These are phyloP conservation scores for Hyles lineata DNA, from an alignment of 2,888 invertebrate species.

Conservation along the genomic window DNA sequence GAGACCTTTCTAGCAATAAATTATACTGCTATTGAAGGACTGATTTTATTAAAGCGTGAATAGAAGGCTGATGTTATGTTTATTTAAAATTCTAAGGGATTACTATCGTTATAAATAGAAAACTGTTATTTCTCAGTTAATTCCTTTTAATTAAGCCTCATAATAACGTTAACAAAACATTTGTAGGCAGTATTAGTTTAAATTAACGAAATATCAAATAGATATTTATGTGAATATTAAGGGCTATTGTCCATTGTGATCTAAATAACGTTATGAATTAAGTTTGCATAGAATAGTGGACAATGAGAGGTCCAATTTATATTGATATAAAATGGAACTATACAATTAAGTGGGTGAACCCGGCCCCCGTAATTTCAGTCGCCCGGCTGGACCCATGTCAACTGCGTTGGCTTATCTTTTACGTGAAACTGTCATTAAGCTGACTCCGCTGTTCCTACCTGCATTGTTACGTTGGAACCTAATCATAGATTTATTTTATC, in stretches of 20 bases:
- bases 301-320: slow-evolving; percentile 37
- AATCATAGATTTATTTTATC: neutral
- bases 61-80: neutral
- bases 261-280: neutral
- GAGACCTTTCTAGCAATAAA: slow-evolving; percentile 13
- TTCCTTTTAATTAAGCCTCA: too few relatives aligned
- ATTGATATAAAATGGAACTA: slow-evolving; percentile 35
- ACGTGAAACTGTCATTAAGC: slow-evolving; percentile 68
- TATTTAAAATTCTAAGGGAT: neutral
- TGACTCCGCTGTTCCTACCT: slow-evolving; percentile 61
- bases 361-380: slow-evolving; percentile 68
- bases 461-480: slow-evolving; percentile 46
- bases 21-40: slow-evolving; percentile 28
- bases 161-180: too few relatives aligned
- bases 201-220: too few relatives aligned
- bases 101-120: too few relatives aligned
- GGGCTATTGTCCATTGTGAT: neutral
- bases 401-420: slow-evolving; percentile 64
- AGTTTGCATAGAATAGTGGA: neutral
- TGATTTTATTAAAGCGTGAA: slow-evolving; percentile 5
- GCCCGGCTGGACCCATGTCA: slow-evolving; percentile 71
- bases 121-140: too few relatives aligned
- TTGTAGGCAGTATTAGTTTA: too few relatives aligned
- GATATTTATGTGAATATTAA: neutral
- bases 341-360: neutral